Evolutionary conservation across 2,797 vertebrate genomes (phyloP), one percentile per base, ranked within the genome.

Genomic region (Salarias fasciatus): DNA sequence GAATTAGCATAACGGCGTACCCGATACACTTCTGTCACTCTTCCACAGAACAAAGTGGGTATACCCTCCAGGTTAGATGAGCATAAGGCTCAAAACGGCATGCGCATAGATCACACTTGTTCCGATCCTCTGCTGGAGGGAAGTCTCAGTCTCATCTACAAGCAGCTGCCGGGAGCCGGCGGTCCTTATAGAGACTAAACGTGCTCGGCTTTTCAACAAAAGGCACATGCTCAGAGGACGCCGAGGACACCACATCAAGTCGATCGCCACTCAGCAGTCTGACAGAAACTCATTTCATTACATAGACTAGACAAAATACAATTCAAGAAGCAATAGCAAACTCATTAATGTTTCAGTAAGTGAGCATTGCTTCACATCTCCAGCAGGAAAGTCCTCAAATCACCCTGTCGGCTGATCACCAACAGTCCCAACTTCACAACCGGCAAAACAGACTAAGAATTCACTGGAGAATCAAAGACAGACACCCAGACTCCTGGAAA

Each of bases 351-450:
- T 13, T 24, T 4, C 8, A 11, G 33, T 29, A 46, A 24, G 53
- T 57, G 49, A 6, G 2, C 7, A 12, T 15, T 10, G 33, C 33
- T 37, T 2, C 6, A 24, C 37, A 37, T 7, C 4, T 43, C 11
- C 6, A 63, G 8, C 12, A 13, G 4, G 15, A 56, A 60, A 13
- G 6, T 56, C 36, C 3, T 24, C 41, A 56, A 33, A n/a, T 50
- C 29, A 47, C 9, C 12, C 38, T 18, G 41, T 42, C n/a, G 47
- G 24, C 54, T 63, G 11, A 38, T 52, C 37, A 43, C 40, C 37
- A 46, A 63, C 53, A 55, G 46, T 63, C 68, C n/a, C 11, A 65
- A 81, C 52, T 68, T 69, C 15, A 64, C 28, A 53, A n/a, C 42
- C 18, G 63, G 68, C n/a, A 36, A 8, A 0, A 1, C 0, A 11